A percentile compares a stretch with the other conserved stretches of the same genome.
These are phyloP conservation scores for Ochropacha duplaris DNA, from an alignment of 2,888 invertebrate genomes.

Conservation along the genomic window DNA sequence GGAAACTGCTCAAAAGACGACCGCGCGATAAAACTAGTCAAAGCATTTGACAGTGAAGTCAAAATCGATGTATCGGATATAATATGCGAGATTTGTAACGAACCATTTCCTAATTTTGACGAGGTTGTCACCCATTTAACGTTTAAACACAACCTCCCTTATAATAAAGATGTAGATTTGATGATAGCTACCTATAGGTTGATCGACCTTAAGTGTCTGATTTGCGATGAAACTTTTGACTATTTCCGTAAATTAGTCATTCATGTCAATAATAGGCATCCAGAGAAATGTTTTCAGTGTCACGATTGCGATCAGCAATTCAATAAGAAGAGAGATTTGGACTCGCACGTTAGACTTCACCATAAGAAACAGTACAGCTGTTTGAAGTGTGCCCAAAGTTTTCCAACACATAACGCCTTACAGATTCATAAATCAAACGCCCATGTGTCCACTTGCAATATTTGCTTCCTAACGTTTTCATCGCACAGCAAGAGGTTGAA, in stretches of 20 bases:
- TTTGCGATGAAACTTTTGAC: slow-evolving; percentile 49
- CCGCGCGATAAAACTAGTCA: slow-evolving; percentile 53
- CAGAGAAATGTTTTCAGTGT: slow-evolving; percentile 48
- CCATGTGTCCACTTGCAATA: slow-evolving; percentile 59
- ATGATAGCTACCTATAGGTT: slow-evolving; percentile 52
- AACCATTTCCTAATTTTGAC: slow-evolving; percentile 33
- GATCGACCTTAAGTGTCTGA: slow-evolving; percentile 55
- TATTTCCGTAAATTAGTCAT: slow-evolving; percentile 50
- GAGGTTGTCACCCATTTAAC: slow-evolving; percentile 51
- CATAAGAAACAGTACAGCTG: slow-evolving; percentile 56
- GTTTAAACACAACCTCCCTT: slow-evolving; percentile 50
- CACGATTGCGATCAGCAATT: slow-evolving; percentile 51
- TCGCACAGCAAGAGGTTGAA: slow-evolving; percentile 48
- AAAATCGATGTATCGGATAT: slow-evolving; percentile 68
- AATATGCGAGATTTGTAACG: slow-evolving; percentile 53
- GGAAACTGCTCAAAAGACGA: slow-evolving; percentile 50
- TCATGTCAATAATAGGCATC: slow-evolving; percentile 58
- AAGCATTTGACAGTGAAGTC: slow-evolving; percentile 56
- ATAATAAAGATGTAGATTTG: slow-evolving; percentile 43
- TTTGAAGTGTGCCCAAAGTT: slow-evolving; percentile 46
- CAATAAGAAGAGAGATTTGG: slow-evolving; percentile 57
- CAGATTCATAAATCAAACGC: slow-evolving; percentile 51
- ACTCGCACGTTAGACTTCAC: slow-evolving; percentile 41
- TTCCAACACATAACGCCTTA: slow-evolving; percentile 40
- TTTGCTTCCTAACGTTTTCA: slow-evolving; percentile 59